Evolutionary conservation across 2,113 vertebrate species (phyloP), one percentile per base, ranked within the genome.

Genomic region (Macroglossus sobrinus): DNA sequence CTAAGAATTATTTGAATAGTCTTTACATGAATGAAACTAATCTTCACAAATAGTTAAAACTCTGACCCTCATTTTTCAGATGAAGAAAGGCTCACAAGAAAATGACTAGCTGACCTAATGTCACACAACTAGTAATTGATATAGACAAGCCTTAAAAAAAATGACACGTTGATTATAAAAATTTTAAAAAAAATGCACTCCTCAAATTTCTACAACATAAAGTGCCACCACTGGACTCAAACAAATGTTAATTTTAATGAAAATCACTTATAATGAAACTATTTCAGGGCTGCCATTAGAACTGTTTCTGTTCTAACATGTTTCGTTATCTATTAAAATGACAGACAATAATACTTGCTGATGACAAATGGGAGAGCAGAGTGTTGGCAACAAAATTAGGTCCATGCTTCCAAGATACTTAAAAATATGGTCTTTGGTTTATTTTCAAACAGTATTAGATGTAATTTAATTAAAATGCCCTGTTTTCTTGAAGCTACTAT

Each of bases 401-500:
- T 43, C 61, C 6, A 69, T 89, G 84, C 22, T 97, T 97, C 96
- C 96, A 97, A 96, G 69, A 94, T 55, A 66, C 47, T 75, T 76
- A 40, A 87, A 96, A 96, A 90, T 74, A 22, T 63, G 69, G 59
- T 38, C 45, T 93, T 89, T 61, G n/a, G 21, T 95, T 76, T 97
- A 95, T 97, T 97, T 96, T 97, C 95, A 95, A 97, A 95, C 75
- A 96, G 45, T 74, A 80, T 87, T 90, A 96, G 38, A 92, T 68
- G 7, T 63, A 93, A 92, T 72, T 61, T 79, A 84, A 86, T 87
- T 93, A 84, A 94, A 97, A 43, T 89, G 69, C 4, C 45, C 84
- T 94, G 5, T 92, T 94, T 95, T 93, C 57, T 45, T 91, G 45
- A 91, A 96, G 45, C 6, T 53, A 93, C 28, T 2, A 18, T 33